Evolutionary conservation across 2,797 vertebrate species (phyloP).

Genomic region (Catharus ustulatus): DNA sequence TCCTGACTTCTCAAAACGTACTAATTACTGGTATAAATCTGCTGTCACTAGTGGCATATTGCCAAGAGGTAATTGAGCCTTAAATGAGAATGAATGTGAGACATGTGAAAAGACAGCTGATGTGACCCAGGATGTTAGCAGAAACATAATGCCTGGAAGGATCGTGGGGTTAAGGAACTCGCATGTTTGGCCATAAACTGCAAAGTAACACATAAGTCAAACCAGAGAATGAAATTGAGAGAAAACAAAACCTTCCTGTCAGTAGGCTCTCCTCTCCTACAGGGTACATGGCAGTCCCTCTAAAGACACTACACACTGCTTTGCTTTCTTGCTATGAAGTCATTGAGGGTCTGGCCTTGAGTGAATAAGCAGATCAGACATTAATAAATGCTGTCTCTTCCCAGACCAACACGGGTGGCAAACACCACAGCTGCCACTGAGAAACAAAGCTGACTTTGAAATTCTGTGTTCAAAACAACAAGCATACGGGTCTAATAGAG

Average conservation of each 20-base stretch:
- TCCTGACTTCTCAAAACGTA: not conserved
- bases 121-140: slow-evolving; percentile 22
- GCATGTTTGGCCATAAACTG: not conserved
- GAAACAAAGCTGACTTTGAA: slow-evolving; percentile 39
- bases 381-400: not conserved
- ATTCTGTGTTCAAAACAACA: slow-evolving; percentile 4
- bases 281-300: not conserved
- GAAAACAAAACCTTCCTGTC: slow-evolving; percentile 15
- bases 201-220: slow-evolving; percentile 6
- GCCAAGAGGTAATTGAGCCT: slow-evolving; percentile 20
- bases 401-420: not conserved
- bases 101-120: slow-evolving; percentile 15
- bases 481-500: not conserved
- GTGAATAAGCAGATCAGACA: not conserved
- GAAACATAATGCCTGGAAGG: slow-evolving; percentile 16
- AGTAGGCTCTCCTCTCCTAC: not conserved
- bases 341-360: not conserved
- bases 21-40: slow-evolving; percentile 16
- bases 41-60: not conserved
- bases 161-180: not conserved
- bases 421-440: slow-evolving; percentile 4
- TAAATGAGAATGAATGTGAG: slow-evolving; percentile 11
- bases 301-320: not conserved
- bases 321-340: not conserved
- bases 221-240: not conserved